Conservation (phyloP, 2,888 invertebrate species). For the Macrophya annulata region DNA sequence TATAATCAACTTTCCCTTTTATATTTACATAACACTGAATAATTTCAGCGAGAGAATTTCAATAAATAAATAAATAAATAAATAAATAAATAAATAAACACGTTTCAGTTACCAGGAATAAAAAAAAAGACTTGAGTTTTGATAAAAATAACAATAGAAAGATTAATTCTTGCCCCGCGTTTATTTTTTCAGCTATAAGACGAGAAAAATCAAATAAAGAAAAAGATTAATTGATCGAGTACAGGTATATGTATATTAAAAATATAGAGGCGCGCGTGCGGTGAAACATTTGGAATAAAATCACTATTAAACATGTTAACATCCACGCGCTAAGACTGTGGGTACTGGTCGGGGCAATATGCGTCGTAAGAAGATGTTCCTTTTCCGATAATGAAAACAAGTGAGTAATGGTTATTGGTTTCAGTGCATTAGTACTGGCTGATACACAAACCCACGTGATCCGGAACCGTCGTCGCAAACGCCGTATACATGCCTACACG, state of each 20-base stretch:
- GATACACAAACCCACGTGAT: conserved; percentile 59
- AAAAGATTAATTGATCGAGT: neutral
- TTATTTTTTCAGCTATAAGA: neutral
- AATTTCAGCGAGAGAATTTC: neutral
- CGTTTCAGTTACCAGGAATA: no score
- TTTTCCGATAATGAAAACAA: conserved; percentile 70
- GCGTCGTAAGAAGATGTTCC: conserved; percentile 55
- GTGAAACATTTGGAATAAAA: conserved; percentile 8
- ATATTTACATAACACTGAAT: neutral
- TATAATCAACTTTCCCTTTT: neutral
- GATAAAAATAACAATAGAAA: neutral
- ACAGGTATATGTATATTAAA: neutral
- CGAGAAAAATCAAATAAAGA: neutral
- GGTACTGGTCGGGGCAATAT: conserved; percentile 39
- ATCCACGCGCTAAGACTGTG: neutral
- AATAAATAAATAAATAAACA: neutral
- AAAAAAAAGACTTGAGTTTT: neutral
- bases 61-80: neutral
- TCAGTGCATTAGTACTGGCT: conserved; percentile 58
- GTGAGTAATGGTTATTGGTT: conserved; percentile 71
- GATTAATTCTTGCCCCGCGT: neutral
- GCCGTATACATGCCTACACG: conserved; percentile 58
- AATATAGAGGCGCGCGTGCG: neutral
- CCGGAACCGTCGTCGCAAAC: conserved; percentile 52
- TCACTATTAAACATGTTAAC: conserved; percentile 1